These are phyloP conservation scores for Dryococelus australis DNA, from an alignment of 2,888 invertebrate species.

Conservation along the genomic window DNA sequence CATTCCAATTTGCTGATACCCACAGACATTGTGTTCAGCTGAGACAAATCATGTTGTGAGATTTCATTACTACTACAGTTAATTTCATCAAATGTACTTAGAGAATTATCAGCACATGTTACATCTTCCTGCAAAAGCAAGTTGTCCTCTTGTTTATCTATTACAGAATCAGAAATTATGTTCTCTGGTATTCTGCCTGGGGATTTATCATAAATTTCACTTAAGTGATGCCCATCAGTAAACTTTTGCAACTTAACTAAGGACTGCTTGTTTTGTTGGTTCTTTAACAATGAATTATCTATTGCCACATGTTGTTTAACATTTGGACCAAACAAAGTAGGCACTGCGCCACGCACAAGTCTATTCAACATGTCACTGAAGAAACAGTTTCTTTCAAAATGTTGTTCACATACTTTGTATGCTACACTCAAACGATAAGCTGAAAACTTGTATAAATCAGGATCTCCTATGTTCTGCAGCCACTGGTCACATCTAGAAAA, in stretches of 20 bases:
- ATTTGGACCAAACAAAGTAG: conserved; percentile 8
- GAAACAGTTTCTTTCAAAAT: conserved; percentile 1
- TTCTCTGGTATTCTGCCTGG: background rate
- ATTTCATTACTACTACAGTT: background rate
- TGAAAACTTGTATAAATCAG: background rate
- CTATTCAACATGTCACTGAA: conserved; percentile 1
- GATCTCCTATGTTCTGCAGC: background rate
- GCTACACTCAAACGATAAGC: background rate
- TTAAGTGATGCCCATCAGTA: background rate
- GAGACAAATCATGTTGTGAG: background rate
- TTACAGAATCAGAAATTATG: background rate
- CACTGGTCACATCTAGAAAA: background rate
- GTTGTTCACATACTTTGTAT: conserved; percentile 8
- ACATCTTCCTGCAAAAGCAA: background rate
- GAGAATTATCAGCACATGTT: background rate
- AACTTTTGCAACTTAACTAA: background rate
- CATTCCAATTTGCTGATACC: background rate
- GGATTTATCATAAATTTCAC: background rate
- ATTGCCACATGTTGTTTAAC: conserved; percentile 2
- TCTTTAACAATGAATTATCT: background rate
- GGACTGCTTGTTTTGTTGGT: background rate
- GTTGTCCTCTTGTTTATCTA: background rate
- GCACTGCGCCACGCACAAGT: background rate
- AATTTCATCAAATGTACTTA: background rate
- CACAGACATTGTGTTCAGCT: background rate